These are phyloP conservation scores for Fratercula arctica DNA, from an alignment of 2,797 vertebrate species.

Conservation along the genomic window DNA sequence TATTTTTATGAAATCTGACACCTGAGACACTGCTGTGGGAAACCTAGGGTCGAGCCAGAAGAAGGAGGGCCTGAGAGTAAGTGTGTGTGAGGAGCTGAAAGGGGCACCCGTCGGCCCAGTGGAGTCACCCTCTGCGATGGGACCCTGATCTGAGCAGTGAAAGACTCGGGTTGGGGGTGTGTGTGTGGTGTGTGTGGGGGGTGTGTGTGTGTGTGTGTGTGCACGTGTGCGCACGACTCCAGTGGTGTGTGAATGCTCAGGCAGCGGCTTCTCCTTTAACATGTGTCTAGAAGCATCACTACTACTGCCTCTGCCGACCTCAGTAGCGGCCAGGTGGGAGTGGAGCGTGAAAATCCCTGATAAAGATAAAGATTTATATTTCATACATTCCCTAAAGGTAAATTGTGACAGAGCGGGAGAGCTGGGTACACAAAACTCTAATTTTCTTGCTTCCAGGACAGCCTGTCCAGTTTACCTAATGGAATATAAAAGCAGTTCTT, in stretches of 20 bases:
- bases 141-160: no score
- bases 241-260: neutral
- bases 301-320: neutral
- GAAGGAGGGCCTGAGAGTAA: no score
- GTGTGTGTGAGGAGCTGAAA: no score
- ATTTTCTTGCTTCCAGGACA: neutral
- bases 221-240: no score
- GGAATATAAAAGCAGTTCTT: neutral
- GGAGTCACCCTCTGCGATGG: no score
- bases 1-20: neutral
- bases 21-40: neutral
- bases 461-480: neutral
- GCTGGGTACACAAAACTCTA: neutral
- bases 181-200: no score
- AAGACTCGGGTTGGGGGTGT: no score
- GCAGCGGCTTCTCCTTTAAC: neutral
- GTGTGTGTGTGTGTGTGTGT: no score
- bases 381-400: neutral
- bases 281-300: neutral
- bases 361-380: neutral
- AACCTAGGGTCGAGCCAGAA: no score
- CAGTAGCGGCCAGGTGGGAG: neutral
- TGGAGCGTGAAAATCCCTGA: neutral
- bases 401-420: accelerated
- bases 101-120: no score